phyloP scores from a whole-genome alignment of 2,888 invertebrate genomes.

The Mycalesis mineus region DNA sequence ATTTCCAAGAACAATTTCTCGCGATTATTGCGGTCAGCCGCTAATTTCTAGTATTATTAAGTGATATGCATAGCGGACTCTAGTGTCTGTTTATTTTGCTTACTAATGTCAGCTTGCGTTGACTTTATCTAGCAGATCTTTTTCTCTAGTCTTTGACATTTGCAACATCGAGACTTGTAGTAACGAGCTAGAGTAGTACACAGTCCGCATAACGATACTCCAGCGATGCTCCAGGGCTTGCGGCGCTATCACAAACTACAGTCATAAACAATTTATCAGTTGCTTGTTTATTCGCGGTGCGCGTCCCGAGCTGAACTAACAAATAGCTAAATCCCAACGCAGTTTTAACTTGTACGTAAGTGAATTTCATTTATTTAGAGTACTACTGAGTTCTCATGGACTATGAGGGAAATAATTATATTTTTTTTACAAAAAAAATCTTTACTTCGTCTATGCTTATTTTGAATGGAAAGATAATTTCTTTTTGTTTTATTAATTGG shows the following conservation, averaged over 20 bases:
- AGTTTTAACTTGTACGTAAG: constrained; percentile 11
- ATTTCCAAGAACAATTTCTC: too few species aligned
- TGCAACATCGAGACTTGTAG: constrained; percentile 26
- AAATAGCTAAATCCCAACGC: constrained; percentile 14
- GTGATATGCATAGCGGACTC: too few species aligned
- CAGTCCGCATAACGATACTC: constrained; percentile 27
- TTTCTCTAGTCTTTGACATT: not conserved
- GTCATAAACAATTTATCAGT: constrained; percentile 20
- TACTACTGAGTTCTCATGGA: too few species aligned
- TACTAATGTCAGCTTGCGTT: not conserved
- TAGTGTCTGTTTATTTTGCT: too few species aligned
- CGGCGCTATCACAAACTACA: constrained; percentile 13
- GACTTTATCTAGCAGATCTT: not conserved
- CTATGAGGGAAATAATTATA: too few species aligned
- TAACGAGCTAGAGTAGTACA: constrained; percentile 49
- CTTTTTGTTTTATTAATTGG: too few species aligned
- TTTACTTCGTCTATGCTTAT: too few species aligned
- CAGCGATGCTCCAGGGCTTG: constrained; percentile 12
- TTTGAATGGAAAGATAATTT: too few species aligned
- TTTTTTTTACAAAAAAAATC: too few species aligned
- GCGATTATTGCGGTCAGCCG: too few species aligned
- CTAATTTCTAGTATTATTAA: too few species aligned
- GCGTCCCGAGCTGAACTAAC: not conserved
- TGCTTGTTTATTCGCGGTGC: constrained; percentile 13
- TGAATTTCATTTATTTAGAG: constrained; percentile 6